A percentile compares a stretch with the other conserved stretches of the same genome.
Evolutionary conservation across 2,888 invertebrate species (phyloP).

Genomic region (Hipparchia sbordonii): DNA sequence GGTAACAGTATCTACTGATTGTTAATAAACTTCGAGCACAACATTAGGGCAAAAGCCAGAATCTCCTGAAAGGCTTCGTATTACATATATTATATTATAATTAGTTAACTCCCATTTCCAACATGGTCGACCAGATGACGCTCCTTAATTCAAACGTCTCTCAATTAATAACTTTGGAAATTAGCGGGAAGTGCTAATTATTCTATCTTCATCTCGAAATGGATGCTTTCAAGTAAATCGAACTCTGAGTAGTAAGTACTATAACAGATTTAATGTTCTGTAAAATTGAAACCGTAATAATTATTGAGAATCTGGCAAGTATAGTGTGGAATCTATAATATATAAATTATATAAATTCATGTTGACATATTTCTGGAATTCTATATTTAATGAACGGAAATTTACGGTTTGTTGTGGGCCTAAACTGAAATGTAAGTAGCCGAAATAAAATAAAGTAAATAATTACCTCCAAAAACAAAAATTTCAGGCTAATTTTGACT

Average conservation of each 20-base stretch:
- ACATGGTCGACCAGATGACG: constrained; percentile 65
- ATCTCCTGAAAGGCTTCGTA: constrained; percentile 29
- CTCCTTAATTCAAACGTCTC: constrained; percentile 63
- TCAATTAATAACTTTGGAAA: constrained; percentile 79
- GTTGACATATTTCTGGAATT: too few relatives aligned
- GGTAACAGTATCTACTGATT: background rate
- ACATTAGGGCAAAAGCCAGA: constrained; percentile 25
- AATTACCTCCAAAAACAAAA: too few relatives aligned
- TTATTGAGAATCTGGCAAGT: too few relatives aligned
- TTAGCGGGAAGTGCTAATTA: constrained; percentile 75
- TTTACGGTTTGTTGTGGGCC: too few relatives aligned
- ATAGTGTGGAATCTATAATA: too few relatives aligned
- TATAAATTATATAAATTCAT: too few relatives aligned
- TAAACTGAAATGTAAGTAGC: too few relatives aligned
- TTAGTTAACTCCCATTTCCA: constrained; percentile 40
- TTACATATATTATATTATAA: constrained; percentile 42
- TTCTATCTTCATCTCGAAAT: constrained; percentile 64
- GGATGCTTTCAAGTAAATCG: constrained; percentile 44
- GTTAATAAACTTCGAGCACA: background rate
- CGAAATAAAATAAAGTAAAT: too few relatives aligned
- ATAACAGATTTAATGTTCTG: constrained; percentile 7
- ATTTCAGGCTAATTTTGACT: too few relatives aligned
- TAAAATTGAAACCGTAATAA: background rate
- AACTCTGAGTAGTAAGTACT: constrained; percentile 42
- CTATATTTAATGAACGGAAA: too few relatives aligned